Evolutionary conservation across 2,888 invertebrate species (phyloP).

Genomic region (Molanna angustata): DNA sequence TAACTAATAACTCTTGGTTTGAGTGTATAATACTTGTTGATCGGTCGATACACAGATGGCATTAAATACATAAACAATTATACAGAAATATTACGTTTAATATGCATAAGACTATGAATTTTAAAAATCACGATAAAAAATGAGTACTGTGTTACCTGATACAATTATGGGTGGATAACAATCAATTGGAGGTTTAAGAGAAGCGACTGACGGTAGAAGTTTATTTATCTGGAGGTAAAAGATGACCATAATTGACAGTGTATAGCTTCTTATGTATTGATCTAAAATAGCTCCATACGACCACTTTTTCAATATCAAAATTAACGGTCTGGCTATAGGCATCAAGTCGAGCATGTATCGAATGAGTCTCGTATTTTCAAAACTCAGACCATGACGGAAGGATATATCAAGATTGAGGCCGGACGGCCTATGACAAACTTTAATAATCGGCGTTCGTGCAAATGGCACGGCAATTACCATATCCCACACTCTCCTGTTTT

Average conservation of each 20-base stretch:
- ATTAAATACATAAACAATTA: too few species aligned
- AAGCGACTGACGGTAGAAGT: constrained; percentile 42
- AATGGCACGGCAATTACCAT: constrained; percentile 41
- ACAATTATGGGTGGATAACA: constrained; percentile 35
- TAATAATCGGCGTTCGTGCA: constrained; percentile 55
- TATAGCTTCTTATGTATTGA: constrained; percentile 43
- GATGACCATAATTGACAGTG: constrained; percentile 51
- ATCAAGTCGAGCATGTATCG: constrained; percentile 44
- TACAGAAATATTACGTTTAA: too few species aligned
- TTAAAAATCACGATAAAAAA: too few species aligned
- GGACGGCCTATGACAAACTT: constrained; percentile 43
- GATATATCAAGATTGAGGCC: constrained; percentile 55
- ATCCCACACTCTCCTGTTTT: constrained; percentile 36
- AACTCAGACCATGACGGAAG: constrained; percentile 50
- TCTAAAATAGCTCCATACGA: constrained; percentile 38
- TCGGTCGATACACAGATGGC: too few species aligned
- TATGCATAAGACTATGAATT: too few species aligned
- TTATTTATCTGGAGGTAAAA: constrained; percentile 50
- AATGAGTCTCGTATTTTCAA: constrained; percentile 54
- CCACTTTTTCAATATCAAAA: constrained; percentile 55
- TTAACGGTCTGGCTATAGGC: constrained; percentile 44
- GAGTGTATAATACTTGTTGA: too few species aligned
- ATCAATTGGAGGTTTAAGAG: constrained; percentile 34
- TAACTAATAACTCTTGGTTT: too few species aligned
- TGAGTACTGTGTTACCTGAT: too few species aligned